Evolutionary conservation across 1,140 invertebrate species (phyloP), one percentile per base, ranked within the genome.

Genomic region (Fopius arisanus): DNA sequence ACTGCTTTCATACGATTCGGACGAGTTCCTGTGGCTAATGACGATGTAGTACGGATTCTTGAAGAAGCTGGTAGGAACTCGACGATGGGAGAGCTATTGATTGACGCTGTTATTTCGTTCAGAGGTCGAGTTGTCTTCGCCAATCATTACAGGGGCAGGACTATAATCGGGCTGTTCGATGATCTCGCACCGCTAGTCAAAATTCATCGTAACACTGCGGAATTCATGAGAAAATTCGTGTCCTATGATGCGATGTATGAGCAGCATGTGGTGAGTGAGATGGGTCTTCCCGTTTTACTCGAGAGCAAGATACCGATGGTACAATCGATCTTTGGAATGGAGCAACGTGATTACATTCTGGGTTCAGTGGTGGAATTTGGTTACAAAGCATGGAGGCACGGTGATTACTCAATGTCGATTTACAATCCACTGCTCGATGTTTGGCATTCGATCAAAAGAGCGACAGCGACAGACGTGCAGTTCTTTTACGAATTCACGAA

Each of bases 271-370:
- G 77, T 86, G 0, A 88, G 84, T 7, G 87, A 88, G 31, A 81
- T 88, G n/a, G 89, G 89, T 70, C 69, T 89, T 23, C 84, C 85
- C 6, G 81, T 80, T 16, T 12, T 83, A 2, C 74, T 87, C 41
- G 75, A 80, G 19, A 83, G 81, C 6, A 74, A 76, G 51, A 74
- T 83, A 12, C 86, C 54, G 43, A 2, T 14, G 79, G 0, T 67
- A 78, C 1, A 65, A 76, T 81, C 83, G 41, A 3, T 82, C 33
- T 10, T 37, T 2, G 76, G 75, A 77, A 59, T 81, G 0, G 63
- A 59, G 0, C n/a, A 9, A 10, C 7, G 40, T 31, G 0, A 41
- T 2, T n/a, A n/a, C n/a, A 40, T 48, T 7, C 1, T 75, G 6
- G 75, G 62, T 7, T 26, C 74, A 12, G 67, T 78, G 3, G 0